Percentiles rank a stretch among this genome's conserved stretches.
phyloP scores from a whole-genome alignment of 2,113 vertebrate species.

The Ammodytes marinus region DNA sequence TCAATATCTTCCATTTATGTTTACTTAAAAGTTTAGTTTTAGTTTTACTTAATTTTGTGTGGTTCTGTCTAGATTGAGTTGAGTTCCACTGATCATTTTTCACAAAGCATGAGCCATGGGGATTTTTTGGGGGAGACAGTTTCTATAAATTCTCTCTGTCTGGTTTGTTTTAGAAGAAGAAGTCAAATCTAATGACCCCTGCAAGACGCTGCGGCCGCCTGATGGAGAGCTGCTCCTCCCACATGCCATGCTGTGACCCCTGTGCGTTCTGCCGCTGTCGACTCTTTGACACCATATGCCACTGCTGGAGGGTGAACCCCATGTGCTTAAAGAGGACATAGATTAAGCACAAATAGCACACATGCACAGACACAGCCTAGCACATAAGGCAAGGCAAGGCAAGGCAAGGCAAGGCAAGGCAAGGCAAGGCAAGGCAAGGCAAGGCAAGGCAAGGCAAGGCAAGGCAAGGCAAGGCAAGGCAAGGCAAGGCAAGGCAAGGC shows the following conservation, averaged over 20 bases:
- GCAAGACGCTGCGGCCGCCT: constrained; percentile 72
- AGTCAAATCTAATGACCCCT: constrained; percentile 20
- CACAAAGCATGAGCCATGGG: no score
- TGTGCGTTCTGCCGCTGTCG: constrained; percentile 85
- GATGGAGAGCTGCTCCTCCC: constrained; percentile 79
- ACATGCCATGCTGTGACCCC: constrained; percentile 80
- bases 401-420: no score
- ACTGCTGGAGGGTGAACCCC: constrained; percentile 82
- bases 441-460: no score
- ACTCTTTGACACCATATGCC: constrained; percentile 86
- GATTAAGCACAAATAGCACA: constrained; percentile 2
- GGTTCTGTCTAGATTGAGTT: no score
- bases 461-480: no score
- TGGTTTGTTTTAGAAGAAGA: constrained; percentile 61
- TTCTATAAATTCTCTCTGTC: background rate
- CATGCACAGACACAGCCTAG: background rate
- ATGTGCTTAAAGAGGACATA: constrained; percentile 78
- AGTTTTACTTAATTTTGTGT: no score
- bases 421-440: no score
- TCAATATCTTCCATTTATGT: no score
- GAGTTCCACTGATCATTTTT: no score
- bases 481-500: no score
- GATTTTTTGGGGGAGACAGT: background rate
- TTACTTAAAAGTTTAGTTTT: no score
- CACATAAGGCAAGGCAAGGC: no score